A percentile compares a stretch with the other conserved stretches of the same genome.
Conservation (phyloP, 2,113 vertebrate species). For the Circaetus gallicus region DNA sequence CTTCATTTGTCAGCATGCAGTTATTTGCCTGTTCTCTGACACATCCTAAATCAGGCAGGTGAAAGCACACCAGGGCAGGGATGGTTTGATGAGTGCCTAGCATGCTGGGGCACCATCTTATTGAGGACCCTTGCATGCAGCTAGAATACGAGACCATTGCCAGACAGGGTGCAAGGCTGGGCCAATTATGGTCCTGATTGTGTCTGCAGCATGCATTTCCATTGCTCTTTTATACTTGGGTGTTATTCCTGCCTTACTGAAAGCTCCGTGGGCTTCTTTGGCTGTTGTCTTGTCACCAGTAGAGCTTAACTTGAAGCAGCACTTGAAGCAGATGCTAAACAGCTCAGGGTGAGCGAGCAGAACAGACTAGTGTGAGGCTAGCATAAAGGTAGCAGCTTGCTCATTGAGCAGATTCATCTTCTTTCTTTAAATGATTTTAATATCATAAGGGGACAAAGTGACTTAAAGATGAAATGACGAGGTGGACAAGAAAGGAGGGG, state of each 20-base stretch:
- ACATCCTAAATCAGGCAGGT: not conserved
- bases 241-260: not conserved
- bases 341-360: fast-evolving
- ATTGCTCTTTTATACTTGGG: not conserved
- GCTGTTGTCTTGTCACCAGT: not conserved
- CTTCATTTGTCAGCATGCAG: not conserved
- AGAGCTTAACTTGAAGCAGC: not conserved
- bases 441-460: not conserved
- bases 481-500: not conserved
- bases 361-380: not conserved
- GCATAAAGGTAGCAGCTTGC: not conserved
- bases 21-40: not conserved
- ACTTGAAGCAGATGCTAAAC: not conserved
- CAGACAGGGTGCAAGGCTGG: not conserved
- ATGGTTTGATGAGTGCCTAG: not conserved
- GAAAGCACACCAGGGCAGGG: not conserved
- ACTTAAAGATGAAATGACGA: not conserved
- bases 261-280: not conserved
- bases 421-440: not conserved
- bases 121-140: not conserved
- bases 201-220: not conserved
- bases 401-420: not conserved
- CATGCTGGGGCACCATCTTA: not conserved
- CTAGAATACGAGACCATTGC: not conserved
- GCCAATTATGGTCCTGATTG: not conserved